These are phyloP conservation scores for Tringa solitaria DNA, from an alignment of 2,113 vertebrate genomes.

Conservation along the genomic window DNA sequence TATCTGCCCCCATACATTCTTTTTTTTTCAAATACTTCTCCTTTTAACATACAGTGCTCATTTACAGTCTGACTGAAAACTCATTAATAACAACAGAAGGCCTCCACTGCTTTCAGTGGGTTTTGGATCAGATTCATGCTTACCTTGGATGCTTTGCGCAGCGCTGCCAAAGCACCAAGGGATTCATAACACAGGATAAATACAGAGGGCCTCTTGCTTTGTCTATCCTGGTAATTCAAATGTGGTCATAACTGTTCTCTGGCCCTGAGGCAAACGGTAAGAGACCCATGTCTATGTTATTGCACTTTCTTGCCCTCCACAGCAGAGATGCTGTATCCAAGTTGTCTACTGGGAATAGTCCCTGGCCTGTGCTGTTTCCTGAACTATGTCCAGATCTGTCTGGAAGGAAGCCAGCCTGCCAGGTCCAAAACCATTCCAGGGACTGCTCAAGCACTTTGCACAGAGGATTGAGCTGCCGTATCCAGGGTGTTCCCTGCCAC, in stretches of 20 bases:
- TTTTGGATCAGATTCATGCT: conserved; percentile 6
- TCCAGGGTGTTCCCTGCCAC: neutral
- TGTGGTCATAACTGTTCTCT: neutral
- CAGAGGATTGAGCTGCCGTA: neutral
- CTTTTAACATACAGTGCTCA: neutral
- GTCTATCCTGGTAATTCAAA: neutral
- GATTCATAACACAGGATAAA: neutral
- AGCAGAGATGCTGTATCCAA: neutral
- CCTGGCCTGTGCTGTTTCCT: neutral
- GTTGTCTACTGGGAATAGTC: neutral
- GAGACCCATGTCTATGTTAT: neutral
- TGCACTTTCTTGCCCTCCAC: neutral
- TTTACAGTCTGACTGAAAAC: neutral
- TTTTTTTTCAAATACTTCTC: neutral
- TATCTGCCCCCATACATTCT: neutral
- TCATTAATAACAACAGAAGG: neutral
- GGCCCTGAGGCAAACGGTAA: neutral
- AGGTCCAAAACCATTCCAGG: neutral
- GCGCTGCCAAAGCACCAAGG: neutral
- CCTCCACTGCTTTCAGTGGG: neutral
- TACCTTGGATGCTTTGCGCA: neutral
- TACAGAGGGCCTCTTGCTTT: neutral
- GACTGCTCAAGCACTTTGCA: neutral
- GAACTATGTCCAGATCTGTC: neutral
- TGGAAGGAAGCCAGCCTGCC: neutral